phyloP scores from a whole-genome alignment of 1,140 invertebrate genomes.

The Chironomus striatipennis region DNA sequence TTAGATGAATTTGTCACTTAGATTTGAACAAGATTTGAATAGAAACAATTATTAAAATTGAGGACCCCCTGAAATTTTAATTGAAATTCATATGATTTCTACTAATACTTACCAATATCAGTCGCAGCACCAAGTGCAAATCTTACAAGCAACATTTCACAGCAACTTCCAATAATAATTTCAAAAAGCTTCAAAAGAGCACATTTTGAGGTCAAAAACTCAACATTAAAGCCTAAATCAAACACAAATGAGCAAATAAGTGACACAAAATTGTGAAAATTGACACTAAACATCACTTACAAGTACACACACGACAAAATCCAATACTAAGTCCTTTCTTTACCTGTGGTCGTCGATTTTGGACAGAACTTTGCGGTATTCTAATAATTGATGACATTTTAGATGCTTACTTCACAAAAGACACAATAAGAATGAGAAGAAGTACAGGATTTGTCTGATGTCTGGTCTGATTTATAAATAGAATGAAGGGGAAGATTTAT shows the following conservation, averaged over 20 bases:
- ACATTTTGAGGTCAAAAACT: background rate
- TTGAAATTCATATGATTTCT: too few species aligned
- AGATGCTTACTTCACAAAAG: background rate
- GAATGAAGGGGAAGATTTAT: background rate
- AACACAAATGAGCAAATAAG: background rate
- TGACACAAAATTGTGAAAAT: background rate
- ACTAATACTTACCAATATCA: background rate
- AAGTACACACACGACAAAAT: background rate
- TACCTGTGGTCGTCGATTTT: background rate
- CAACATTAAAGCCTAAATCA: background rate
- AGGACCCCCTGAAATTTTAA: too few species aligned
- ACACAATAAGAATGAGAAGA: background rate
- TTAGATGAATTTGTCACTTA: too few species aligned
- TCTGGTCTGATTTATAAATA: background rate
- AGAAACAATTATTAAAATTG: too few species aligned
- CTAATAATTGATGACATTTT: slow-evolving; percentile 5
- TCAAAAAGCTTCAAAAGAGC: background rate
- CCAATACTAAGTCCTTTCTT: background rate
- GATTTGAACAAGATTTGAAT: too few species aligned
- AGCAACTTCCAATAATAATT: slow-evolving; percentile 2
- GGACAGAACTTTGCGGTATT: background rate
- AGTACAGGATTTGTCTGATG: background rate
- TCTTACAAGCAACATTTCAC: background rate
- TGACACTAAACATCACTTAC: background rate
- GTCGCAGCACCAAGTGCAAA: background rate